Evolutionary conservation across 2,888 invertebrate genomes (phyloP).

Genomic region (Orthonychiurus folsomi): DNA sequence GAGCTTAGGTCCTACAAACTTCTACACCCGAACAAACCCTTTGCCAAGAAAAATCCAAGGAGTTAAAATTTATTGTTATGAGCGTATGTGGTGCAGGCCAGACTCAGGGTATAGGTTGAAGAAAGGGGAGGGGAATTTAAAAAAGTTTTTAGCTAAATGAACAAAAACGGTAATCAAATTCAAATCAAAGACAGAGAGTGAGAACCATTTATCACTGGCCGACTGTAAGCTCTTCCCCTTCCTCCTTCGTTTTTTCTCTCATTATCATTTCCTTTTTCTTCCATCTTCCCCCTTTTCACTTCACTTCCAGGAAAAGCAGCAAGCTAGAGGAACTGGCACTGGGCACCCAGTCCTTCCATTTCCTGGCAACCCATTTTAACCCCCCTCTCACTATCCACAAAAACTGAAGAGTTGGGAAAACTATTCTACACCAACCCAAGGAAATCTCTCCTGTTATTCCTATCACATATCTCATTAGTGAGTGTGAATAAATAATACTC

Average conservation of each 20-base stretch:
- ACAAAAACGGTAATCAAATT: constrained; percentile 41
- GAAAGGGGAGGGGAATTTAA: constrained; percentile 28
- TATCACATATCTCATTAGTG: constrained; percentile 40
- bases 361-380: too few relatives aligned
- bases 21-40: not conserved
- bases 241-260: constrained; percentile 11
- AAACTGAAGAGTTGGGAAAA: too few relatives aligned
- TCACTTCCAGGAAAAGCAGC: not conserved
- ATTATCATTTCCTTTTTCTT: constrained; percentile 13
- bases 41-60: not conserved
- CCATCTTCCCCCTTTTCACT: constrained; percentile 4
- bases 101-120: too few relatives aligned
- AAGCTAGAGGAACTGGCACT: not conserved
- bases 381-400: too few relatives aligned
- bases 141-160: constrained; percentile 39
- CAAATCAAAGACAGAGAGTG: constrained; percentile 39
- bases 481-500: constrained; percentile 32
- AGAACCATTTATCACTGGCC: constrained; percentile 28
- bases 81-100: constrained; percentile 23
- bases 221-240: constrained; percentile 12
- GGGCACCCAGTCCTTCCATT: not conserved
- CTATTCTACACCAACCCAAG: too few relatives aligned
- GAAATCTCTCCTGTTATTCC: constrained; percentile 27
- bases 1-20: not conserved
- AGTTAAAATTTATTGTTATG: constrained; percentile 31